Conservation (phyloP, 2,797 vertebrate genomes). For the Serranus cabrilla region DNA sequence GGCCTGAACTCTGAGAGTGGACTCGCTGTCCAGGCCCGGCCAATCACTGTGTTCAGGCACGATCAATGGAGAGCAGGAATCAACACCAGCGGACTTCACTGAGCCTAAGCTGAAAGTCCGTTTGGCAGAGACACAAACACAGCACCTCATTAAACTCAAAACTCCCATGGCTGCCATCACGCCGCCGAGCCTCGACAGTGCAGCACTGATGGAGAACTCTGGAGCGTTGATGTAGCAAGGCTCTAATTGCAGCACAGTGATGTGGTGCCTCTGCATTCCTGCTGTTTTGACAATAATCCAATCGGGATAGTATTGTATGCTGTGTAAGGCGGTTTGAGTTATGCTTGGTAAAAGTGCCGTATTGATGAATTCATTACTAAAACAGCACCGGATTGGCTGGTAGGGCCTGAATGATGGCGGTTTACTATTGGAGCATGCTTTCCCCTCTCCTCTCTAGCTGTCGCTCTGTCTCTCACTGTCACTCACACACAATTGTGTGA, state of each 20-base stretch:
- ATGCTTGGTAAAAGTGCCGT: constrained; percentile 51
- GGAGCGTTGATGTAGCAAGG: constrained; percentile 65
- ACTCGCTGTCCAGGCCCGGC: constrained; percentile 17
- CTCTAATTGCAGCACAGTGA: constrained; percentile 74
- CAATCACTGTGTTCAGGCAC: constrained; percentile 51
- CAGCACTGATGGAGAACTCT: constrained; percentile 72
- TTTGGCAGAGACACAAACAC: constrained; percentile 76
- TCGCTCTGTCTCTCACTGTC: constrained; percentile 64
- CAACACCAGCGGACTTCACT: constrained; percentile 55
- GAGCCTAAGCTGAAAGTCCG: constrained; percentile 67
- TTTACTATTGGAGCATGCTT: constrained; percentile 42
- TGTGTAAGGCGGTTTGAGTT: constrained; percentile 63
- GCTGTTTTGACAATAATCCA: constrained; percentile 69
- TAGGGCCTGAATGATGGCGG: constrained; percentile 50
- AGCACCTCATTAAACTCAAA: constrained; percentile 78
- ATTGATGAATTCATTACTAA: constrained; percentile 67
- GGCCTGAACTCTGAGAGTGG: constrained; percentile 22
- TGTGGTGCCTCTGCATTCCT: constrained; percentile 64
- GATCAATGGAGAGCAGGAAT: constrained; percentile 62
- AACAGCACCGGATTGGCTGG: constrained; percentile 48
- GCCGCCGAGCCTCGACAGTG: constrained; percentile 29
- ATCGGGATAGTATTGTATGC: constrained; percentile 44
- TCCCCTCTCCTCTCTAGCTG: constrained; percentile 22
- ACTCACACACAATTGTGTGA: constrained; percentile 69
- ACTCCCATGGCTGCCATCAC: constrained; percentile 66